A percentile compares a stretch with the other conserved stretches of the same genome.
These are phyloP conservation scores for Tapirus terrestris DNA, from an alignment of 2,113 vertebrate species.

Conservation along the genomic window DNA sequence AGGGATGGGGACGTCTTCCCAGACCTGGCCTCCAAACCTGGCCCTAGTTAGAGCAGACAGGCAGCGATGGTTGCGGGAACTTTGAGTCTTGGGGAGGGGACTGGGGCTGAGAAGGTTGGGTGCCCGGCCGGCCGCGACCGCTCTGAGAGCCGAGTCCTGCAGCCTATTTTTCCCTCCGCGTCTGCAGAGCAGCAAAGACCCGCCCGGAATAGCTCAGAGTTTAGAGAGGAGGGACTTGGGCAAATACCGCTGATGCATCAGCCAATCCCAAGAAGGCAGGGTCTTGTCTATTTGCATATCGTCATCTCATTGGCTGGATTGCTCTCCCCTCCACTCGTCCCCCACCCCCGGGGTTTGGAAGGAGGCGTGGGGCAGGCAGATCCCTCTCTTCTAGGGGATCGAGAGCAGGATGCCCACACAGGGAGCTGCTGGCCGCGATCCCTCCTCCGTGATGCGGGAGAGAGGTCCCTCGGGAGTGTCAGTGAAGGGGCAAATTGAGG, in stretches of 20 bases:
- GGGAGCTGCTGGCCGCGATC: slow-evolving; percentile 32
- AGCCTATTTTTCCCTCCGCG: not conserved
- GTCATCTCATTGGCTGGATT: slow-evolving; percentile 66
- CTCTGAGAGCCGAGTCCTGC: not conserved
- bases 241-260: not conserved
- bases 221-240: slow-evolving; percentile 66
- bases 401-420: slow-evolving; percentile 49
- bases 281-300: slow-evolving; percentile 66
- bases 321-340: not conserved
- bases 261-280: slow-evolving; percentile 60
- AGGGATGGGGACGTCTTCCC: not conserved
- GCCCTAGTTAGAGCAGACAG: not conserved
- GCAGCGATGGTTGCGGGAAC: not conserved
- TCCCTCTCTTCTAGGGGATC: not conserved
- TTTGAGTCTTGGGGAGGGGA: not conserved
- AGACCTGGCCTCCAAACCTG: not conserved
- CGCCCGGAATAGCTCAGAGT: slow-evolving; percentile 55
- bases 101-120: not conserved
- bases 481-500: not conserved
- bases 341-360: slow-evolving; percentile 28
- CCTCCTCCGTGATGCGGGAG: not conserved
- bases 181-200: slow-evolving; percentile 40
- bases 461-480: slow-evolving; percentile 24
- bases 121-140: not conserved
- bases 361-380: slow-evolving; percentile 43